Conservation (phyloP, 2,888 invertebrate genomes). For the Pachliopta kotzebuea region DNA sequence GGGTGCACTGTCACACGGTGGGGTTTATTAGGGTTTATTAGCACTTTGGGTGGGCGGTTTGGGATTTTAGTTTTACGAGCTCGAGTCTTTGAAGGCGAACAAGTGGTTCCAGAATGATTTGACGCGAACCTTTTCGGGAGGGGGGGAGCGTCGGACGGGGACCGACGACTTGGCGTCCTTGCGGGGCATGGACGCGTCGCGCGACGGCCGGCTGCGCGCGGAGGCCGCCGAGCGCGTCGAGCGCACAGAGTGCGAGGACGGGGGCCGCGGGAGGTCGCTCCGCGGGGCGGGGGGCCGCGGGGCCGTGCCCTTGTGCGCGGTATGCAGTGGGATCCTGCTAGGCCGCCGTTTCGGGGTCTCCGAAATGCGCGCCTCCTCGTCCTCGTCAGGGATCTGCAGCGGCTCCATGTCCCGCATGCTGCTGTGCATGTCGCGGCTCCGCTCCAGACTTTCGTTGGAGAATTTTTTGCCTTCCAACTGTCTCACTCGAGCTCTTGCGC, state of each 20-base stretch:
- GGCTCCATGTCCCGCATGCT: conserved; percentile 75
- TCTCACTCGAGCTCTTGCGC: conserved; percentile 88
- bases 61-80: conserved; percentile 30
- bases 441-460: conserved; percentile 43
- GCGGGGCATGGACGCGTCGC: conserved; percentile 54
- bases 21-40: conserved; percentile 40
- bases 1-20: conserved; percentile 60
- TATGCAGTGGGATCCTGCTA: conserved; percentile 60
- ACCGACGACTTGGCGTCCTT: conserved; percentile 61
- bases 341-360: conserved; percentile 80
- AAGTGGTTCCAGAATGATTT: conserved; percentile 84
- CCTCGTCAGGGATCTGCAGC: conserved; percentile 69
- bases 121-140: conserved; percentile 85
- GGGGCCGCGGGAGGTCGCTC: conserved; percentile 45
- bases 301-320: conserved; percentile 57
- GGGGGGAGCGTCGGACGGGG: conserved; percentile 54
- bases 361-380: conserved; percentile 82
- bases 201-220: conserved; percentile 53
- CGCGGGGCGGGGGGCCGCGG: conserved; percentile 50
- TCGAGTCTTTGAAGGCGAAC: conserved; percentile 76
- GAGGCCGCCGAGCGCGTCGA: conserved; percentile 52
- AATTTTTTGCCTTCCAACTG: conserved; percentile 80
- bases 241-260: conserved; percentile 56
- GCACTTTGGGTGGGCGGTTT: conserved; percentile 35
- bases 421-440: conserved; percentile 42